Percentiles rank a stretch among this genome's conserved stretches.
phyloP scores from a whole-genome alignment of 2,888 invertebrate species.

The Pristionchus exspectatus region DNA sequence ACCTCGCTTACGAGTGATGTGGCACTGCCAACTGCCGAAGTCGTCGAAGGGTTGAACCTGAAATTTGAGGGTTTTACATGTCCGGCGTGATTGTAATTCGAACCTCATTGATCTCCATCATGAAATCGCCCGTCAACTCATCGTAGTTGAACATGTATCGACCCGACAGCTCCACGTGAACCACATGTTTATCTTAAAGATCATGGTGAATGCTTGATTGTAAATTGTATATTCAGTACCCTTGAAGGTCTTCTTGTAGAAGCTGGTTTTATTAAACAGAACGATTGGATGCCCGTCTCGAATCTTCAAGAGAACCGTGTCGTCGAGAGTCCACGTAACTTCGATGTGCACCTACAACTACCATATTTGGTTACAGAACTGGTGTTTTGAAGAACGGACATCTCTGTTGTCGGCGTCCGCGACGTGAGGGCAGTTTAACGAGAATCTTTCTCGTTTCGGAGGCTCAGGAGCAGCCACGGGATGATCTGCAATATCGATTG shows the following conservation, averaged over 20 bases:
- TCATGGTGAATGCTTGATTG: not conserved
- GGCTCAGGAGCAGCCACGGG: not conserved
- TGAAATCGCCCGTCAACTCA: constrained; percentile 70
- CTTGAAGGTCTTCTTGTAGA: constrained; percentile 63
- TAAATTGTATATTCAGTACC: constrained; percentile 56
- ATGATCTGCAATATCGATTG: constrained; percentile 13
- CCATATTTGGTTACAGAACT: not conserved
- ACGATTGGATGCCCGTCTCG: constrained; percentile 63
- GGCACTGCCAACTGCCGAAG: constrained; percentile 68
- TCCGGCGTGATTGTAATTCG: not conserved
- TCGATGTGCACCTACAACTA: constrained; percentile 59
- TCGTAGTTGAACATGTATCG: constrained; percentile 71
- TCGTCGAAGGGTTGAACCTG: constrained; percentile 57
- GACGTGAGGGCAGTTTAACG: constrained; percentile 69
- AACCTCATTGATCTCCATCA: constrained; percentile 70
- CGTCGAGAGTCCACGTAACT: constrained; percentile 69
- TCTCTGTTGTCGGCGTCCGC: constrained; percentile 64
- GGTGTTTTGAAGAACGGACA: constrained; percentile 54
- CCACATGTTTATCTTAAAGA: constrained; percentile 65
- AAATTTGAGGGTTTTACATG: not conserved
- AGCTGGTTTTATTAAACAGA: constrained; percentile 62
- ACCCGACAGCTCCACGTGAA: constrained; percentile 64
- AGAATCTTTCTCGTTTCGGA: constrained; percentile 62
- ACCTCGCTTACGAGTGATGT: constrained; percentile 66
- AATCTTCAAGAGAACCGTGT: constrained; percentile 70